Evolutionary conservation across 2,888 invertebrate genomes (phyloP).

Genomic region (Tetheella fluctuosa): DNA sequence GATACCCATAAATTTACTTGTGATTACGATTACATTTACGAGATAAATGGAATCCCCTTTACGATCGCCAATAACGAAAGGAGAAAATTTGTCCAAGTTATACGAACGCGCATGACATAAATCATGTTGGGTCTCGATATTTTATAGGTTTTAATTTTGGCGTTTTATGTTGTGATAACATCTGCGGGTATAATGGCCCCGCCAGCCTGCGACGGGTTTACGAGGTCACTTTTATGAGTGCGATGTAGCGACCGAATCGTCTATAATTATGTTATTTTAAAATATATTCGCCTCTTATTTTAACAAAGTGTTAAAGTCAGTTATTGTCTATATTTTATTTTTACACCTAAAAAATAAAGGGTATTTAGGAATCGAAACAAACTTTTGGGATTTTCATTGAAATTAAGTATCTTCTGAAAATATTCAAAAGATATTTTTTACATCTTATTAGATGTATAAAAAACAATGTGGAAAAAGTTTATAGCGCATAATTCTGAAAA

Average conservation of each 20-base stretch:
- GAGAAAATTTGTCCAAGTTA: slow-evolving; percentile 57
- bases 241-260: slow-evolving; percentile 39
- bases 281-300: slow-evolving; percentile 15
- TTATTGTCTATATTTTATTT: neutral
- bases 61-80: slow-evolving; percentile 57
- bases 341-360: no score
- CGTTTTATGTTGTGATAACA: slow-evolving; percentile 79
- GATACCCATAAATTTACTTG: slow-evolving; percentile 3
- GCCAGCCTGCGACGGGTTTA: slow-evolving; percentile 58
- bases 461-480: no score
- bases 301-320: neutral
- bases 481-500: no score
- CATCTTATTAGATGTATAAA: no score
- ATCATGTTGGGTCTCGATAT: slow-evolving; percentile 69
- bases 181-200: slow-evolving; percentile 65
- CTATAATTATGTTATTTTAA: slow-evolving; percentile 43
- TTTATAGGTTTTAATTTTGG: slow-evolving; percentile 76
- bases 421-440: no score
- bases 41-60: slow-evolving; percentile 33
- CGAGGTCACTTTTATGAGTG: slow-evolving; percentile 60
- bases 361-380: no score
- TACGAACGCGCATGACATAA: slow-evolving; percentile 57
- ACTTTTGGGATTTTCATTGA: no score
- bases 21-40: slow-evolving; percentile 15
- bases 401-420: no score